These are phyloP conservation scores for Gymnothorax javanicus DNA, from an alignment of 2,797 vertebrate genomes.

Conservation along the genomic window DNA sequence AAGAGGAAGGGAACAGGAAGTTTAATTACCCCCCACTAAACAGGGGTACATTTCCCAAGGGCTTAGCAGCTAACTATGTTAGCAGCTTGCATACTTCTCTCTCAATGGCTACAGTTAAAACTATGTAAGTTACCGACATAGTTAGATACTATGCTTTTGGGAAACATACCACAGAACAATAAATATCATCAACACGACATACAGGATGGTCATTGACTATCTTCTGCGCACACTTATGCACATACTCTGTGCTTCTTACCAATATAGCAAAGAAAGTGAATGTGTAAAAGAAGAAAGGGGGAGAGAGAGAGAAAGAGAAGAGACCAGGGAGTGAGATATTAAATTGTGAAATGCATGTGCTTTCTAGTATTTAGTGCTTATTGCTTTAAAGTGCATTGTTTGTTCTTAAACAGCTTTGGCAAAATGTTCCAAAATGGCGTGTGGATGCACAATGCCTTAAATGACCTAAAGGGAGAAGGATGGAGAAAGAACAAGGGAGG, in stretches of 20 bases:
- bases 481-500: background rate
- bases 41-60: background rate
- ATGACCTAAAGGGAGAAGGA: no score
- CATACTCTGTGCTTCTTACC: background rate
- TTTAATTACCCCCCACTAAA: constrained; percentile 10
- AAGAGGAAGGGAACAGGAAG: background rate
- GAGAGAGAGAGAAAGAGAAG: constrained; percentile 3
- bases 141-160: no score
- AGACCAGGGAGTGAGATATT: no score
- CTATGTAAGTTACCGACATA: no score
- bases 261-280: background rate
- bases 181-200: background rate
- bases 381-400: background rate
- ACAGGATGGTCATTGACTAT: background rate
- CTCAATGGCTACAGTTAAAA: no score
- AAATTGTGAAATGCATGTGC: background rate
- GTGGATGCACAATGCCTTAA: no score
- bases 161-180: no score
- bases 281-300: background rate
- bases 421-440: background rate
- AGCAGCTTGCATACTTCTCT: no score
- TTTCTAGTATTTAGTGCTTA: background rate
- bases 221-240: background rate
- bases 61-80: no score
- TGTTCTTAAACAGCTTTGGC: background rate